Evolutionary conservation across 2,113 vertebrate genomes (phyloP).

Genomic region (Nymphicus hollandicus): DNA sequence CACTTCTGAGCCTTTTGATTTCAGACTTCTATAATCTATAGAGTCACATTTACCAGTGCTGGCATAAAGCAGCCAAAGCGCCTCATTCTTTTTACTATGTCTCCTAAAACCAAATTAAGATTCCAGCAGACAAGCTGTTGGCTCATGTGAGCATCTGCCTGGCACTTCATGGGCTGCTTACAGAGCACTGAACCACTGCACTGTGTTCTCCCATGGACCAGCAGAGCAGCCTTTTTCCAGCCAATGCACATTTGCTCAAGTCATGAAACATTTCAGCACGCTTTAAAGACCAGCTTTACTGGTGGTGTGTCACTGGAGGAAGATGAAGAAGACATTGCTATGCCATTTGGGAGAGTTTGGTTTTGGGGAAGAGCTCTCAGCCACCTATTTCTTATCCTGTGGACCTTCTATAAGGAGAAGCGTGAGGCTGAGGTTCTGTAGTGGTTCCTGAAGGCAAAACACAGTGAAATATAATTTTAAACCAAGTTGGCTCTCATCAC

Average conservation of each 20-base stretch:
- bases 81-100: background rate
- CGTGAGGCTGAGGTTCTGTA: background rate
- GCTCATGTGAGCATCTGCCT: background rate
- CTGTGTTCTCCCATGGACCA: accelerated
- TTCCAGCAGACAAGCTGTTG: constrained; percentile 19
- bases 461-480: background rate
- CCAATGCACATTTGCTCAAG: background rate
- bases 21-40: background rate
- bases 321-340: background rate
- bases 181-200: background rate
- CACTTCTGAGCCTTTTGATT: background rate
- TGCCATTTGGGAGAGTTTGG: background rate
- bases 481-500: background rate
- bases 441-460: background rate
- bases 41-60: background rate
- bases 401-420: background rate
- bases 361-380: background rate
- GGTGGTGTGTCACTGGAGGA: background rate
- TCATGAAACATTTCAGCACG: background rate
- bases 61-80: background rate
- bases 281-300: background rate
- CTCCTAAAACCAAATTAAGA: constrained; percentile 40
- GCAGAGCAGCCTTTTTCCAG: background rate
- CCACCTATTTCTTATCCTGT: background rate
- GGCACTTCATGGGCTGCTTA: background rate